phyloP scores from a whole-genome alignment of 1,140 invertebrate genomes.

The Pantala flavescens region DNA sequence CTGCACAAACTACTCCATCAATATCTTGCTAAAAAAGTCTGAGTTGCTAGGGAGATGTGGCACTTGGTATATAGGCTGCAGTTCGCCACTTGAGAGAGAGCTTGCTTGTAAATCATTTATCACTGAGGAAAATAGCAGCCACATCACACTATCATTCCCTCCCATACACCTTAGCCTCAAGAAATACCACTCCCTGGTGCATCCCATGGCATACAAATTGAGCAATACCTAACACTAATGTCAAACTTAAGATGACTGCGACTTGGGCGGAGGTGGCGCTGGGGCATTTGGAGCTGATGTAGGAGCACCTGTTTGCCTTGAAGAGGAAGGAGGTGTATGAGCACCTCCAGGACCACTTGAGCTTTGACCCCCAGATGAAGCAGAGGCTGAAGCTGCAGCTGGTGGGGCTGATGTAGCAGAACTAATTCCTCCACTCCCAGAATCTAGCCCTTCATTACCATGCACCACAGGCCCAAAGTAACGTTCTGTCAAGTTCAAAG shows the following conservation, averaged over 20 bases:
- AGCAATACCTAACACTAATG: slow-evolving; percentile 16
- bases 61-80: slow-evolving; percentile 6
- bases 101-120: slow-evolving; percentile 3
- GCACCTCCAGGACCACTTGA: slow-evolving; percentile 12
- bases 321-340: slow-evolving; percentile 4
- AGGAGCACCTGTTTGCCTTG: slow-evolving; percentile 8
- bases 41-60: slow-evolving; percentile 13
- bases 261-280: slow-evolving; percentile 12
- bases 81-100: slow-evolving; percentile 11
- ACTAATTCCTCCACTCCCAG: not conserved
- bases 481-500: slow-evolving; percentile 29
- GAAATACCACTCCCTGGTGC: slow-evolving; percentile 4
- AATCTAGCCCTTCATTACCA: slow-evolving; percentile 30
- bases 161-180: not conserved
- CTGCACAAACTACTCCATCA: slow-evolving; percentile 4
- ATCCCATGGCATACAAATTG: slow-evolving; percentile 15
- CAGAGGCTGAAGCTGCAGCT: not conserved
- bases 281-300: slow-evolving; percentile 6
- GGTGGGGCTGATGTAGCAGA: slow-evolving; percentile 11
- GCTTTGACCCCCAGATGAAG: slow-evolving; percentile 14
- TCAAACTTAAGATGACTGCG: slow-evolving; percentile 11
- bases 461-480: slow-evolving; percentile 36
- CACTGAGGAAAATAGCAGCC: slow-evolving; percentile 4
- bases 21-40: slow-evolving; percentile 12
- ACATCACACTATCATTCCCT: not conserved